Base-by-base conservation (phyloP, 2,888 invertebrate species). In the Selenia dentaria region DNA sequence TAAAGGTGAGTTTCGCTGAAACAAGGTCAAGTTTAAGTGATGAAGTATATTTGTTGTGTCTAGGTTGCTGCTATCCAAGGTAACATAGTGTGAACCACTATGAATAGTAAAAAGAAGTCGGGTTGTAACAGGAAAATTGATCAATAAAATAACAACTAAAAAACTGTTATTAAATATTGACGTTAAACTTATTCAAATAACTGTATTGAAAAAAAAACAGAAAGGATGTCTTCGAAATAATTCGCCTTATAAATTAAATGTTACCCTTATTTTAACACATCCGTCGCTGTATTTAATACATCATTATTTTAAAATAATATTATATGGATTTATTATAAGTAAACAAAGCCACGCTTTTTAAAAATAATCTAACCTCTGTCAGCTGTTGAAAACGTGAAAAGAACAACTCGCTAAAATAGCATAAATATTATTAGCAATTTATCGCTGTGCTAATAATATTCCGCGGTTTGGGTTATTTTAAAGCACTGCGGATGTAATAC, bases 1-100 rank as follows among this genome's bases (percentile, higher is more conserved):
- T 59, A 64, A 70, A 76, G 83, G 83, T 83, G 63, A 77, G 81
- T 60, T 41, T 34, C 9, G 18, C 28, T 36, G 6, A 11, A 22
- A 9, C 8, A n/a, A 33, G 32, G 22, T 39, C 14, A 8, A 18
- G 18, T 49, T 34, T 32, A 27, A 24, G 39, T 48, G 14, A 32
- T 26, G 11, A n/a, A 31, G 8, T 11, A 24, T 9, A 1, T 35
- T 18, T 10, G 27, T 41, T 28, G 9, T 37, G 9, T 18, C 22
- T 11, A 12, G 5, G 11, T 11, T 25, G 14, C 10, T 18, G 24
- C 24, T 24, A 24, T 6, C 11, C 37, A 37, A 29, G 27, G 40
- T 36, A 25, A 22, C 14, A 13, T 6, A n/a, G 1, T 11, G n/a
- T 6, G 1, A 3, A 16, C 0, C 2, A 28, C 11, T n/a, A n/a